Percentiles rank a stretch among this genome's conserved stretches.
Conservation (phyloP, 2,113 vertebrate genomes). For the Callocephalon fimbriatum region DNA sequence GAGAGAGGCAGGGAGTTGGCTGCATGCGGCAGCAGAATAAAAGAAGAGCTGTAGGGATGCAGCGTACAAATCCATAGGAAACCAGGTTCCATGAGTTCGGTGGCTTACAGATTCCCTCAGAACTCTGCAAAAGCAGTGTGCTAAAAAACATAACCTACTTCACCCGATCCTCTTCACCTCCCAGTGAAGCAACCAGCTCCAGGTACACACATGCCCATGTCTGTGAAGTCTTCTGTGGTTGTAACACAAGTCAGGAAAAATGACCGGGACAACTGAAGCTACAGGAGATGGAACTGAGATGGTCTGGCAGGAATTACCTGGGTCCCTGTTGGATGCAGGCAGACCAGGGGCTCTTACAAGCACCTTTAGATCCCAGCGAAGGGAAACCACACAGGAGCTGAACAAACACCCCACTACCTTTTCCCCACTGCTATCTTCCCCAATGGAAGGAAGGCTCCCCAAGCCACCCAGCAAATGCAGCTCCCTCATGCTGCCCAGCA, state of each 20-base stretch:
- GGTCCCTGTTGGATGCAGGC: rapidly evolving
- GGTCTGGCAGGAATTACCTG: not conserved
- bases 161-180: not conserved
- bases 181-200: not conserved
- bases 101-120: not conserved
- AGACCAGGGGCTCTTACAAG: not conserved
- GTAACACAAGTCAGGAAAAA: not conserved
- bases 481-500: not conserved
- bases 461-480: not conserved
- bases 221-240: not conserved
- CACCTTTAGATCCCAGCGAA: rapidly evolving
- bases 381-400: not conserved
- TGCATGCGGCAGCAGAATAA: not conserved
- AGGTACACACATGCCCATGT: rapidly evolving
- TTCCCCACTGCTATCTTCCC: not conserved
- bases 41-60: not conserved
- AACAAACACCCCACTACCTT: not conserved
- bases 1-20: not conserved
- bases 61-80: not conserved
- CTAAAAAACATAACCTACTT: not conserved
- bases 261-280: rapidly evolving
- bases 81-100: not conserved
- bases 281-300: not conserved
- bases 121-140: not conserved
- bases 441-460: not conserved